Evolutionary conservation across 2,888 invertebrate species (phyloP).

Genomic region (Megalurothrips usitatus): DNA sequence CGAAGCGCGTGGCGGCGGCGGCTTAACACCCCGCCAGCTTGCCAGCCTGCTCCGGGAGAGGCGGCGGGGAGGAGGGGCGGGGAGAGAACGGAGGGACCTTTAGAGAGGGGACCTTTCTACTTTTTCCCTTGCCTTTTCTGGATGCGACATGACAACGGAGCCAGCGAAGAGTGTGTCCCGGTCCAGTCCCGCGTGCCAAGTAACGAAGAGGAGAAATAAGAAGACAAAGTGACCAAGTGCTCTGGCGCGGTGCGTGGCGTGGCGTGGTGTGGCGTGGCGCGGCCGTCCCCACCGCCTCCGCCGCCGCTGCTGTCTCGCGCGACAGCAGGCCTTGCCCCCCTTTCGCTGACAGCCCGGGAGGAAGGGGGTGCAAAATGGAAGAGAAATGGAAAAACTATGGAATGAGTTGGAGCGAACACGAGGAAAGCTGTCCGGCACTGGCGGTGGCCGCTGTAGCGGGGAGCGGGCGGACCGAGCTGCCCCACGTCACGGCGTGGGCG

Average conservation of each 20-base stretch:
- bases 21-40: too few species aligned
- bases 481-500: too few species aligned
- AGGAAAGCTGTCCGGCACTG: conserved; percentile 19
- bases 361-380: conserved; percentile 19
- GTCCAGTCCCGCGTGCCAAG: conserved; percentile 8
- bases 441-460: too few species aligned
- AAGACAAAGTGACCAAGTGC: conserved; percentile 19
- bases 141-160: conserved; percentile 19
- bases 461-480: not conserved
- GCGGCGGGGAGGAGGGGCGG: too few species aligned
- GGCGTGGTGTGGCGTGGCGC: not conserved
- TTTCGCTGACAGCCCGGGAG: not conserved
- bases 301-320: not conserved
- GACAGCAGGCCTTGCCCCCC: conserved; percentile 7
- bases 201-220: conserved; percentile 21
- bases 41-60: too few species aligned
- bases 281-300: too few species aligned
- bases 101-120: too few species aligned
- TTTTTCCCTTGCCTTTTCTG: not conserved
- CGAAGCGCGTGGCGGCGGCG: conserved; percentile 1
- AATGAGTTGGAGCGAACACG: conserved; percentile 26
- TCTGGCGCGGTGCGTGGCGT: not conserved
- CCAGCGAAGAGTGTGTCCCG: conserved; percentile 1
- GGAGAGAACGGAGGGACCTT: too few species aligned
- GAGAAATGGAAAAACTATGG: conserved; percentile 26